Base-by-base conservation (phyloP, 2,888 invertebrate species). In the Linyphia triangularis region DNA sequence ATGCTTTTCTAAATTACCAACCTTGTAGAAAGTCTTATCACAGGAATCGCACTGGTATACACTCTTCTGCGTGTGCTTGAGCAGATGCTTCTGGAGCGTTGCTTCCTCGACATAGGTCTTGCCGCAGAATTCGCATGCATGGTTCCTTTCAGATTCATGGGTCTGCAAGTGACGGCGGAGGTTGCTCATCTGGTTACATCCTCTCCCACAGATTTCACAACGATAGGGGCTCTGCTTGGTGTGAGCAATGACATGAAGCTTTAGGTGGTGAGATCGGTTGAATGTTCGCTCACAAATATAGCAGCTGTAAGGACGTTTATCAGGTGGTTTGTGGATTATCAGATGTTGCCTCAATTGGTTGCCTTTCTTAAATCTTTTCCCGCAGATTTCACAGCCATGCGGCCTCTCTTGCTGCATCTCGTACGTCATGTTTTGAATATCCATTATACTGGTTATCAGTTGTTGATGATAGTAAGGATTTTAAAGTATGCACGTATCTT, bases 141-240 rank as follows among this genome's bases (percentile, higher is more conserved):
- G 79, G 30, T 89, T 83, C 22, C 84, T 43, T 65, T 84, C 83
- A 0, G 72, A 59, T 30, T 83, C 89, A 24, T 89, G 89, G 10
- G 84, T 89, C 37, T 84, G 83, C 37, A 89, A 19, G 28, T 89
- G 89, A 16, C 89, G 83, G 5, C 84, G 24, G 4, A 89, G 61
- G 33, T 89, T 89, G 59, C 89, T 89, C 84, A 84, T 84, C 30
- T 89, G 89, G 28, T 89, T 89, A 30, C 89, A 89, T 0, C 89
- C 89, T 3, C 89, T 37, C 7, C 89, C 89, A 63, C 89, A 89
- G 26, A 89, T 84, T 63, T 89, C 89, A 40, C 89, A 89, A 9
- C 79, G 69, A 28, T 72, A 89, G 7, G 89, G 89, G 65, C 89
- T 89, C 43, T 89, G 89, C 10, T 84, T 89, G 1, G 89, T 89